Evolutionary conservation across 2,888 invertebrate genomes (phyloP).

Genomic region (Eulithis prunata): DNA sequence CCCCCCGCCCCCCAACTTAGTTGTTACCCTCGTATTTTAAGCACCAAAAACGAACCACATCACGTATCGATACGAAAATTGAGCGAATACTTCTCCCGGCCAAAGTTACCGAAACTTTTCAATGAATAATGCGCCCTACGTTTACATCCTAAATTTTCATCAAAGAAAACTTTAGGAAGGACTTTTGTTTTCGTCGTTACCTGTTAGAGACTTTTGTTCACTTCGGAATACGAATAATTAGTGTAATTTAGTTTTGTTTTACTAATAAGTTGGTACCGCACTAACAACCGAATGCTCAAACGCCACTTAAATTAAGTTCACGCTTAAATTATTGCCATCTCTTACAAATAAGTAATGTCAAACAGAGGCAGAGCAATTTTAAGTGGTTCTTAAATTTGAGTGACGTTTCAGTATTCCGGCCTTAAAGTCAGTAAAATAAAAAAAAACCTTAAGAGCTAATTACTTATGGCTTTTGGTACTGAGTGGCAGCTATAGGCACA

Average conservation of each 20-base stretch:
- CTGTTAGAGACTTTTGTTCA: constrained; percentile 25
- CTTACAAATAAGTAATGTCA: no score
- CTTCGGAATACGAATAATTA: constrained; percentile 27
- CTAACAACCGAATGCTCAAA: no score
- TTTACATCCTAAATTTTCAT: constrained; percentile 31
- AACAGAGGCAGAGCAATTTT: no score
- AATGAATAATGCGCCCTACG: constrained; percentile 24
- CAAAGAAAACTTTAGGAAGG: constrained; percentile 26
- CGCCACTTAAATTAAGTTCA: no score
- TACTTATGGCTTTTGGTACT: no score
- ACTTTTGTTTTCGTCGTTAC: constrained; percentile 32
- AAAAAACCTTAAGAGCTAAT: no score
- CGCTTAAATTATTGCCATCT: no score
- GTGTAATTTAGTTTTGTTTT: constrained; percentile 14
- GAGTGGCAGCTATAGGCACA: no score
- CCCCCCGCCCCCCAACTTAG: no score
- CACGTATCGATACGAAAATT: constrained; percentile 9
- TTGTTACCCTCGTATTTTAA: neutral
- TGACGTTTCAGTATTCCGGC: no score
- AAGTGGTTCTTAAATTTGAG: no score
- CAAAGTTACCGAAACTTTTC: constrained; percentile 21
- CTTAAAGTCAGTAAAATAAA: no score
- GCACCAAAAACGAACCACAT: neutral
- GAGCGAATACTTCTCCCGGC: constrained; percentile 1
- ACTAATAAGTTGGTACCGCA: neutral